Percentiles rank a stretch among this genome's conserved stretches.
Conservation (phyloP, 2,797 vertebrate genomes). For the Parauchenoglanis ngamensis region DNA sequence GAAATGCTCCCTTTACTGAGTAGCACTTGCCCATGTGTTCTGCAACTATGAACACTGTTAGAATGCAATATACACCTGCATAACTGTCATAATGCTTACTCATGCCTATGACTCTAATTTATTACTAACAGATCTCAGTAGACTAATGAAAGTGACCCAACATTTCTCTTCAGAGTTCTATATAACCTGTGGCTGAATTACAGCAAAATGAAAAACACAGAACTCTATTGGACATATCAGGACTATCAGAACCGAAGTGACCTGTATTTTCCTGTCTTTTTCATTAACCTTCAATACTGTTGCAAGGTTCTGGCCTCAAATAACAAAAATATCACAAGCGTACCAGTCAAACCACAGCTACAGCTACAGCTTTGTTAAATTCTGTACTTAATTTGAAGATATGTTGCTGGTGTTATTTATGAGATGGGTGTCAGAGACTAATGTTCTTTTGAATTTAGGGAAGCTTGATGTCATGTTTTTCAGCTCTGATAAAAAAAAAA, state of each 20-base stretch:
- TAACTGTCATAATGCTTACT: not conserved
- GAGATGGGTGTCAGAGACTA: not conserved
- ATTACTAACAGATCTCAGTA: not conserved
- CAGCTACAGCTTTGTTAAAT: not conserved
- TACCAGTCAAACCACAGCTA: not conserved
- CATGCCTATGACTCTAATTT: not conserved
- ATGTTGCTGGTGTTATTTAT: not conserved
- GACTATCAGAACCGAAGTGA: too few relatives aligned
- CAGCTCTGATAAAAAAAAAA: not conserved
- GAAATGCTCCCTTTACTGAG: not conserved
- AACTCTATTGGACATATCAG: not conserved
- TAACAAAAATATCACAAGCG: not conserved
- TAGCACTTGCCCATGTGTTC: not conserved
- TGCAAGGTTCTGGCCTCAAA: not conserved
- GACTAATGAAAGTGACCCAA: constrained; percentile 3
- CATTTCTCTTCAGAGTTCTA: not conserved
- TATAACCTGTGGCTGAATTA: not conserved
- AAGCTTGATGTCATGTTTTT: not conserved
- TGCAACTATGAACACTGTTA: not conserved
- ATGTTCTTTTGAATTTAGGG: not conserved
- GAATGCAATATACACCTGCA: not conserved
- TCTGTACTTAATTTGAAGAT: constrained; percentile 6
- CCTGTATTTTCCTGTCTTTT: not conserved
- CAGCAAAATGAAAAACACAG: constrained; percentile 3
- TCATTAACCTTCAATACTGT: not conserved